Base-by-base conservation (phyloP, 1,140 invertebrate genomes). In the Orussus abietinus region DNA sequence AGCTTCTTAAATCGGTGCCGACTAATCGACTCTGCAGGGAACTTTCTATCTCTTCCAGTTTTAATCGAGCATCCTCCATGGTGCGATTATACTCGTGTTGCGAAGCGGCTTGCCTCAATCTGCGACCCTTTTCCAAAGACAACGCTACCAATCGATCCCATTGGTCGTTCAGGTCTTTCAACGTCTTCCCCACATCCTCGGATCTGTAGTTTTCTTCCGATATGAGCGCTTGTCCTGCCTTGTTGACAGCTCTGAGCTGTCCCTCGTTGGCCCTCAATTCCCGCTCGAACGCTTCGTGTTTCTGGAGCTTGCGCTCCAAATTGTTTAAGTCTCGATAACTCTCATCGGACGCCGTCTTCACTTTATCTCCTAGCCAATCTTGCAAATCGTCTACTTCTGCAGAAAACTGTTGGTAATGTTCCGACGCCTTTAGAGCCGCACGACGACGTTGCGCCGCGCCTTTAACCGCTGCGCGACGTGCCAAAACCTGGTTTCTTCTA, bases 231-330 rank as follows among this genome's bases (percentile, higher is more conserved):
- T 85, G 77, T 4, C 84, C 88, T 33, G 81, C 79, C 57, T 89
- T 91, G 48, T 92, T 92, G 3, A 95, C 85, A 29, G 82, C 82
- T 25, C 88, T 70, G 7, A 96, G 69, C 61, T 92, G 88, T 10
- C 89, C 90, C 68, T 93, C 90, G 64, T 96, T 96, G 0, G 92
- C 88, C 25, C 89, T 78, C 4, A 99, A 67, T 64, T 99, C 96
- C 12, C 94, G 77, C 61, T 98, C 93, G 64, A 98, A 98, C 0
- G 95, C 96, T 68, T 98, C 93, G 62, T 99, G 96, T 62, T 97
- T 97, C 66, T 98, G 92, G 2, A 98, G 72, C 66, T 98, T 98
- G 2, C 92, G 78, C 44, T 93, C 90, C 25, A 98, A 73, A 62
- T 97, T 96, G 25, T 81, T 86, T 11, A 96, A 72, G 59, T 98